Percentiles rank a stretch among this genome's conserved stretches.
Evolutionary conservation across 2,888 invertebrate genomes (phyloP).

Genomic region (Coenonympha arcania): DNA sequence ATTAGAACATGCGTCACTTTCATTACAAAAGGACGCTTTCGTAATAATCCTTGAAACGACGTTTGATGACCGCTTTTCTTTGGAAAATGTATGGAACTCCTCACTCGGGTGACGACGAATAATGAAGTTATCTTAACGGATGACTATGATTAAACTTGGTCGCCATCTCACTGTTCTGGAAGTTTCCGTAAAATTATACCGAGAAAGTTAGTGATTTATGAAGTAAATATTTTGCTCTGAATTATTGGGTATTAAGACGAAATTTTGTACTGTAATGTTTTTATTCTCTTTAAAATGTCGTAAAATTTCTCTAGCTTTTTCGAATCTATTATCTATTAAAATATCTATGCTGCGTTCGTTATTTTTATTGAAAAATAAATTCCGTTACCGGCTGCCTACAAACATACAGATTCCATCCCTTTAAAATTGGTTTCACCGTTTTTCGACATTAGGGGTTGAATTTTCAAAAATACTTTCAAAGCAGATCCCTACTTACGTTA

Average conservation of each 20-base stretch:
- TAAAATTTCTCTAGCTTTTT: too few species aligned
- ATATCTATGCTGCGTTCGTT: too few species aligned
- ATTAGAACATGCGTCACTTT: conserved; percentile 68
- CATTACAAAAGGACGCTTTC: conserved; percentile 50
- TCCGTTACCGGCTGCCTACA: too few species aligned
- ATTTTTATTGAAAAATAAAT: too few species aligned
- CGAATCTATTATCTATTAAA: too few species aligned
- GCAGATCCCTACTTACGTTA: too few species aligned
- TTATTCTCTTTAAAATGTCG: neutral
- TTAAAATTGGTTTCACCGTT: too few species aligned
- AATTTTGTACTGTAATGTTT: neutral
- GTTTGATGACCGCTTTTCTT: conserved; percentile 51
- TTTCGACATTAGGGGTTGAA: too few species aligned
- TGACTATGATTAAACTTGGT: conserved; percentile 35
- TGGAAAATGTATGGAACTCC: conserved; percentile 35
- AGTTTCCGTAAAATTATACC: conserved; percentile 9
- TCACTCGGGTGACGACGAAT: conserved; percentile 31
- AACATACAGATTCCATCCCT: too few species aligned
- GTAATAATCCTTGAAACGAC: conserved; percentile 66
- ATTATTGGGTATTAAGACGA: neutral
- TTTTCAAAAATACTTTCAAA: too few species aligned
- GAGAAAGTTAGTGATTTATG: neutral
- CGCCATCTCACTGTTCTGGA: conserved; percentile 16
- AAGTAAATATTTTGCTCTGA: neutral
- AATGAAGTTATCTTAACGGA: conserved; percentile 38